Percentiles rank a stretch among this genome's conserved stretches.
phyloP scores from a whole-genome alignment of 1,140 invertebrate species.

The Drosophila bocqueti region DNA sequence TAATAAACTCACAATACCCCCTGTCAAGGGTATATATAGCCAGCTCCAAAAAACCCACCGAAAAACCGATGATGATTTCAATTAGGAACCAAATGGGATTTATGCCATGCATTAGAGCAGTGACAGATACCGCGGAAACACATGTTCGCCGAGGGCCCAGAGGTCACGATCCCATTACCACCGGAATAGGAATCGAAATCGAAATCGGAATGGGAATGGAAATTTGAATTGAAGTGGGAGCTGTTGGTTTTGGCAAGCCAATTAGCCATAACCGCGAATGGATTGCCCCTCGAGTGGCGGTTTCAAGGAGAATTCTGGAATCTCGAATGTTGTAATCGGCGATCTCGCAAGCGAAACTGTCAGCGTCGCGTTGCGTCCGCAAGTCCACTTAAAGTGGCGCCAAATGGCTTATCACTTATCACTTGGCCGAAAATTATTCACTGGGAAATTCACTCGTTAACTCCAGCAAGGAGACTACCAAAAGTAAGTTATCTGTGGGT shows the following conservation, averaged over 20 bases:
- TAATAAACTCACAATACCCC: neutral
- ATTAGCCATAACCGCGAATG: conserved; percentile 40
- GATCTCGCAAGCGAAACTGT: conserved; percentile 9
- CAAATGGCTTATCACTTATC: conserved; percentile 53
- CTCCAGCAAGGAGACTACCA: neutral
- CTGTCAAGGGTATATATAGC: neutral
- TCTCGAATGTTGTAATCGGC: conserved; percentile 25
- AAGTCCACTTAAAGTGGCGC: conserved; percentile 34
- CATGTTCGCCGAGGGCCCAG: conserved; percentile 10
- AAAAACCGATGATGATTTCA: conserved; percentile 30
- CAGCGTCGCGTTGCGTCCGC: conserved; percentile 4
- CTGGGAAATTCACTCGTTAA: conserved; percentile 27
- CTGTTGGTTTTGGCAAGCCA: conserved; percentile 19
- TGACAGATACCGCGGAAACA: conserved; percentile 43
- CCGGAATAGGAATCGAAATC: conserved; percentile 10
- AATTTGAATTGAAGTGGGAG: conserved; percentile 2
- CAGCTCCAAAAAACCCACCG: neutral
- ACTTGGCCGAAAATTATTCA: conserved; percentile 37
- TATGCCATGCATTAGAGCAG: conserved; percentile 45
- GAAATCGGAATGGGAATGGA: neutral
- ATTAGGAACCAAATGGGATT: conserved; percentile 37
- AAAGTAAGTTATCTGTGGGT: neutral
- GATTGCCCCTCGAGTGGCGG: conserved; percentile 25
- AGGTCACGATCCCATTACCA: conserved; percentile 35
- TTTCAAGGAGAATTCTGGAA: conserved; percentile 8